phyloP scores from a whole-genome alignment of 2,797 vertebrate species.

The Uromys caudimaculatus region DNA sequence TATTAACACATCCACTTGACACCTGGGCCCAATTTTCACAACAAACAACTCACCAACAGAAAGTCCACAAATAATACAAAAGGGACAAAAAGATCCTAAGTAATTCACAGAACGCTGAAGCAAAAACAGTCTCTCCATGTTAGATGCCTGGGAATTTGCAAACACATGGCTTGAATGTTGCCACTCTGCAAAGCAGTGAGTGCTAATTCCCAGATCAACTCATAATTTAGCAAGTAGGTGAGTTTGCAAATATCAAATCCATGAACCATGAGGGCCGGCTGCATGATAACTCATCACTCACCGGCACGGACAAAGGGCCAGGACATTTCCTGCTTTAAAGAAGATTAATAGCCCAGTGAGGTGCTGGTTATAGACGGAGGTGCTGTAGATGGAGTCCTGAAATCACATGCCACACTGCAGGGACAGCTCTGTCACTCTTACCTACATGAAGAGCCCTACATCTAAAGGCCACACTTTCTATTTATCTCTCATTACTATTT shows the following conservation, averaged over 20 bases:
- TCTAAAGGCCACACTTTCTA: background rate
- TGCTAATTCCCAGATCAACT: no score
- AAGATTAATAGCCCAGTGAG: background rate
- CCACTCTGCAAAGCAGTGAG: background rate
- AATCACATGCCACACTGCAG: background rate
- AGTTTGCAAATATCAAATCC: background rate
- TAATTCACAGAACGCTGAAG: background rate
- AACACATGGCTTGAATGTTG: background rate
- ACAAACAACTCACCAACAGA: background rate
- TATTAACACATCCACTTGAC: background rate
- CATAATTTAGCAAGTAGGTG: background rate
- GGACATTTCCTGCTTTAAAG: background rate
- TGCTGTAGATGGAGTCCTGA: background rate
- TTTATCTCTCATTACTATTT: background rate
- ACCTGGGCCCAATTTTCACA: background rate
- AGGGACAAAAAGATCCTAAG: background rate
- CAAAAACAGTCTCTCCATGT: background rate
- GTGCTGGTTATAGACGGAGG: accelerated
- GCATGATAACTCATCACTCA: background rate
- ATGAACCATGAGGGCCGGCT: background rate
- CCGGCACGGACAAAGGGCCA: background rate
- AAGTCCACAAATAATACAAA: background rate
- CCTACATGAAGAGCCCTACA: background rate
- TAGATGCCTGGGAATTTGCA: no score
- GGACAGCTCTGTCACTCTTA: background rate